These are phyloP conservation scores for Lacerta agilis DNA, from an alignment of 2,797 vertebrate genomes.

Conservation along the genomic window DNA sequence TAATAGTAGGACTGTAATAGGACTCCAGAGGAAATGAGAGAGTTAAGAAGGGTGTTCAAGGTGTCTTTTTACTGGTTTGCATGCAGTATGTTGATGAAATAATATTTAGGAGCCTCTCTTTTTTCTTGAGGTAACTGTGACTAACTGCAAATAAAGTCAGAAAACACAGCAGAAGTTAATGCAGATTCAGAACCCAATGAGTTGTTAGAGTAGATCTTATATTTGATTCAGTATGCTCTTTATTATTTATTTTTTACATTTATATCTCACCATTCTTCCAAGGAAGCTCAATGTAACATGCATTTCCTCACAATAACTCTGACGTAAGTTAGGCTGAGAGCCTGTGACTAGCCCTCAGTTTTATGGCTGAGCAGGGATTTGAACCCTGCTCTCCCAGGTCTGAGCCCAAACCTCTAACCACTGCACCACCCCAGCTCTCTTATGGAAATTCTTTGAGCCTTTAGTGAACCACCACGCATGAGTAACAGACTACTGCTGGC, in stretches of 20 bases:
- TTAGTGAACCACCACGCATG: not conserved
- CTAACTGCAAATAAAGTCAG: not conserved
- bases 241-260: not conserved
- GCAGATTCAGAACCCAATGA: not conserved
- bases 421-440: no score
- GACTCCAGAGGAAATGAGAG: conserved; percentile 60
- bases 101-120: conserved; percentile 15
- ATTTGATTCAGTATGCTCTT: not conserved
- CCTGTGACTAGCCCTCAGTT: no score
- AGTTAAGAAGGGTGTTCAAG: conserved; percentile 41
- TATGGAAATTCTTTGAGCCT: not conserved
- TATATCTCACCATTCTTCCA: no score
- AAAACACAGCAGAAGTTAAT: not conserved
- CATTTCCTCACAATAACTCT: no score
- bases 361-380: no score
- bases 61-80: conserved; percentile 36
- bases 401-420: no score
- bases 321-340: no score
- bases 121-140: conserved; percentile 11
- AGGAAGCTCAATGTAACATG: no score
- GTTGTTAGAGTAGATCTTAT: not conserved
- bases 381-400: no score
- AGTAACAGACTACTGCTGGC: not conserved
- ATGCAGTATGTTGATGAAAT: conserved; percentile 42
- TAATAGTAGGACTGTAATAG: conserved; percentile 63